phyloP scores from a whole-genome alignment of 2,113 vertebrate genomes.

The Etheostoma cragini region DNA sequence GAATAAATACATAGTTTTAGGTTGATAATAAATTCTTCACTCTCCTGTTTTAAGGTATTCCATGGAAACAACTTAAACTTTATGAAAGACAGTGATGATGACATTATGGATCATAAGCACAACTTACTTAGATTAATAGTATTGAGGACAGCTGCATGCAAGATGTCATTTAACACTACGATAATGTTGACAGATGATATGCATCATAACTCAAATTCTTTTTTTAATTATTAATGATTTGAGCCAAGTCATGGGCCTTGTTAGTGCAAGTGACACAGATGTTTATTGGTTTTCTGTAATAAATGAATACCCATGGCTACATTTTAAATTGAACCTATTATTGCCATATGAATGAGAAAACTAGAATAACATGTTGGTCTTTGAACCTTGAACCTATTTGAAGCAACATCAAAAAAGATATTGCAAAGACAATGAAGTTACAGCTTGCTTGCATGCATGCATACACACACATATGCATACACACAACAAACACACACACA shows the following conservation, averaged over 20 bases:
- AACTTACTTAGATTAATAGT: conserved; percentile 20
- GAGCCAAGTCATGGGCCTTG: conserved; percentile 22
- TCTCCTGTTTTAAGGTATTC: neutral
- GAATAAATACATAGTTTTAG: too few relatives aligned
- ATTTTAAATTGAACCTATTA: conserved; percentile 20
- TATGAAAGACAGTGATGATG: conserved; percentile 10
- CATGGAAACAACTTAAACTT: conserved; percentile 1
- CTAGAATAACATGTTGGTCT: conserved; percentile 24
- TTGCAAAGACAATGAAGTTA: conserved; percentile 2
- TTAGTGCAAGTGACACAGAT: conserved; percentile 44
- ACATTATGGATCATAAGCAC: conserved; percentile 9
- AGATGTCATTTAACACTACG: conserved; percentile 48
- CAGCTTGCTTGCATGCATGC: conserved; percentile 3
- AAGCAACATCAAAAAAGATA: conserved; percentile 10
- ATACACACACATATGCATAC: conserved; percentile 3
- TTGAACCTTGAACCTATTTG: conserved; percentile 9
- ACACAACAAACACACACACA: conserved; percentile 1
- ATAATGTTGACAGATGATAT: conserved; percentile 59
- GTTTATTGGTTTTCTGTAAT: conserved; percentile 39
- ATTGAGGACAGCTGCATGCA: conserved; percentile 29
- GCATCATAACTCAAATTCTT: conserved; percentile 41
- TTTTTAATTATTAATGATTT: conserved; percentile 63
- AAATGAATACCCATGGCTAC: conserved; percentile 12
- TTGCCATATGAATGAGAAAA: conserved; percentile 28
- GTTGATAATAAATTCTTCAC: too few relatives aligned